phyloP scores from a whole-genome alignment of 2,888 invertebrate species.

The Rambutsinella grinnellia region DNA sequence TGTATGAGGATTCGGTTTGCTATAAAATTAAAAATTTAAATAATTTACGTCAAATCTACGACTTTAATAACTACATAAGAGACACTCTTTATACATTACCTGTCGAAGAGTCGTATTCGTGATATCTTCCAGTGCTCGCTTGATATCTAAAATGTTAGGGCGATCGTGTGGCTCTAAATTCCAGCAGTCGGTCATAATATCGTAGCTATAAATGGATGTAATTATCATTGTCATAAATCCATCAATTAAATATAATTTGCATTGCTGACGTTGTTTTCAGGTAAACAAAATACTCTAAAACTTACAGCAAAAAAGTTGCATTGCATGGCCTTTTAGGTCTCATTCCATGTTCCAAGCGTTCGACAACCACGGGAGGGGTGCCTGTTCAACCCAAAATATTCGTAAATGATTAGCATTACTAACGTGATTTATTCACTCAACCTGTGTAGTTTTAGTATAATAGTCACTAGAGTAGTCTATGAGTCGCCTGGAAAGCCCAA shows the following conservation, averaged over 20 bases:
- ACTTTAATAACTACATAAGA: background rate
- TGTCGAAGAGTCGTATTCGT: slow-evolving; percentile 25
- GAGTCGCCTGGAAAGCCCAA: slow-evolving; percentile 54
- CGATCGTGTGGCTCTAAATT: slow-evolving; percentile 42
- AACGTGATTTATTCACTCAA: background rate
- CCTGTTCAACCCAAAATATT: slow-evolving; percentile 5
- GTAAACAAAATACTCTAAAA: background rate
- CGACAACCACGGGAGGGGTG: slow-evolving; percentile 39
- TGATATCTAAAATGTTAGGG: slow-evolving; percentile 50
- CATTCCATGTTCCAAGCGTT: slow-evolving; percentile 46
- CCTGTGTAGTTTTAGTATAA: slow-evolving; percentile 50
- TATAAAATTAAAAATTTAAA: slow-evolving; percentile 4
- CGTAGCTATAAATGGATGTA: slow-evolving; percentile 22
- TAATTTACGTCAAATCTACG: background rate
- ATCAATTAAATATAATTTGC: background rate
- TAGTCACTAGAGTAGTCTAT: slow-evolving; percentile 53
- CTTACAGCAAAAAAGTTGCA: background rate
- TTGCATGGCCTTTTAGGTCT: slow-evolving; percentile 42
- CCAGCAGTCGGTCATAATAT: slow-evolving; percentile 57
- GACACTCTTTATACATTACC: slow-evolving; percentile 14
- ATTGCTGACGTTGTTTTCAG: no score
- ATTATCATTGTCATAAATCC: no score
- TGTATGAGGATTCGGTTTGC: slow-evolving; percentile 26
- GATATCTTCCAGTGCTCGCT: slow-evolving; percentile 43
- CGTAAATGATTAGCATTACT: background rate